Percentiles rank a stretch among this genome's conserved stretches.
These are phyloP conservation scores for Eriocheir sinensis DNA, from an alignment of 1,140 invertebrate species.

Conservation along the genomic window DNA sequence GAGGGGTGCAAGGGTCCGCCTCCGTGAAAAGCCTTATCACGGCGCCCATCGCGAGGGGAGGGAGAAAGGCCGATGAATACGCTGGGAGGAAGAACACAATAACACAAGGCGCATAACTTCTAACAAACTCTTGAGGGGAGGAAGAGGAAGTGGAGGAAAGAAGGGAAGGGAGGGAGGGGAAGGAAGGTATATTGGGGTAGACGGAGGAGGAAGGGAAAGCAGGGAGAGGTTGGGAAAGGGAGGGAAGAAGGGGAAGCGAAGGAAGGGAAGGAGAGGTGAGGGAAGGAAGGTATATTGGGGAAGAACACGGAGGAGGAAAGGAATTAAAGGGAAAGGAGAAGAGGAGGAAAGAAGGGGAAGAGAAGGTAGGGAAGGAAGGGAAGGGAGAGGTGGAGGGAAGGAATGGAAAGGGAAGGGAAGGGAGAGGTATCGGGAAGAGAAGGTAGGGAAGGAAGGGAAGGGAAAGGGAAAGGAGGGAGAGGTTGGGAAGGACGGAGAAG, in stretches of 20 bases:
- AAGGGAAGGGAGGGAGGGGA: not conserved
- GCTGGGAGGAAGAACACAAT: conserved; percentile 3
- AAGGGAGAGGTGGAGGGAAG: not conserved
- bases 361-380: not conserved
- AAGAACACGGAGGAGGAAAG: not conserved
- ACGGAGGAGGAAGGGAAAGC: not conserved
- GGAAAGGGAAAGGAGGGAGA: not conserved
- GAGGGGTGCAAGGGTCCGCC: conserved; percentile 4
- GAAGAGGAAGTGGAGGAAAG: not conserved
- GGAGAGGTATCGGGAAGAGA: not conserved
- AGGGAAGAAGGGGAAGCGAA: not conserved
- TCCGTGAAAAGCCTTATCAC: not conserved
- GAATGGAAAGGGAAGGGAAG: not conserved
- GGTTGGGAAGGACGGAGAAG: not conserved
- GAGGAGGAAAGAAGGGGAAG: not conserved
- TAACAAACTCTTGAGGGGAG: not conserved
- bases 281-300: not conserved
- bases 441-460: not conserved
- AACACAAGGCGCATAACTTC: conserved; percentile 24
- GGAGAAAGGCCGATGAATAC: conserved; percentile 23
- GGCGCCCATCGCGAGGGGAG: not conserved
- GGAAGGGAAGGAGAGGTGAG: not conserved
- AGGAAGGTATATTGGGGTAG: not conserved
- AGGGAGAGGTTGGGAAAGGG: not conserved
- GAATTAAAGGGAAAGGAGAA: not conserved